A percentile compares a stretch with the other conserved stretches of the same genome.
These are phyloP conservation scores for Anguilla rostrata DNA, from an alignment of 2,113 vertebrate species.

Conservation along the genomic window DNA sequence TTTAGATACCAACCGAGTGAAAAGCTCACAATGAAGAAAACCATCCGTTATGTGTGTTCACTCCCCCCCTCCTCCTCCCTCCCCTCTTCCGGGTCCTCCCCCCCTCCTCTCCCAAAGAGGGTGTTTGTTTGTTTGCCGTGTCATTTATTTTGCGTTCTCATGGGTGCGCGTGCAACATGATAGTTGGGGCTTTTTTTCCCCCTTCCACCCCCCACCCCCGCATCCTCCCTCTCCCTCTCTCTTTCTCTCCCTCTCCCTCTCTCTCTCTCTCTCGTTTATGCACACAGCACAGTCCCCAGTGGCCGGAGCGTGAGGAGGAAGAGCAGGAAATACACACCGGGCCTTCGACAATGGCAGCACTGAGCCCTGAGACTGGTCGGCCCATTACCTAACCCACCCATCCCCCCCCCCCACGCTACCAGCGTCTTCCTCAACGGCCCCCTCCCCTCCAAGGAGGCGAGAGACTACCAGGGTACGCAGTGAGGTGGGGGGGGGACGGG, in stretches of 20 bases:
- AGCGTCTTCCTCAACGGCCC: not conserved
- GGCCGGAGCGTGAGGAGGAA: not conserved
- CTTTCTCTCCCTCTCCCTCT: not conserved
- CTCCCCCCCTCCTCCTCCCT: not conserved
- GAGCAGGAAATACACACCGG: not conserved
- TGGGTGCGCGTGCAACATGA: not conserved
- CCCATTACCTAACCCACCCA: not conserved
- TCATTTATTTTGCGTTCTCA: slow-evolving; percentile 19
- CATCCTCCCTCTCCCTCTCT: too few relatives aligned
- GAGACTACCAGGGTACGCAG: not conserved
- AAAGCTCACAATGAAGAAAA: slow-evolving; percentile 3
- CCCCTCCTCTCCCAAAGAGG: not conserved
- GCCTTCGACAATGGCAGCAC: not conserved
- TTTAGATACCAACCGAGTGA: slow-evolving; percentile 15
- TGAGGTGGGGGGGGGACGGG: not conserved
- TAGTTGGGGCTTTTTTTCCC: not conserved
- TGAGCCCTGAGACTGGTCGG: not conserved
- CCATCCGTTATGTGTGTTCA: slow-evolving; percentile 19
- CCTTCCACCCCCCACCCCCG: too few relatives aligned
- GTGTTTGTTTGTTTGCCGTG: slow-evolving; percentile 14
- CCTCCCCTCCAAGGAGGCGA: slow-evolving; percentile 23
- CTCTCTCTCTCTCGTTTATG: not conserved
- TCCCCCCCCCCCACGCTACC: not conserved
- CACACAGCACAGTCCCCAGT: not conserved
- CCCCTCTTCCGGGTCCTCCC: too few relatives aligned